These are phyloP conservation scores for Felis chaus DNA, from an alignment of 2,113 vertebrate species.

Conservation along the genomic window DNA sequence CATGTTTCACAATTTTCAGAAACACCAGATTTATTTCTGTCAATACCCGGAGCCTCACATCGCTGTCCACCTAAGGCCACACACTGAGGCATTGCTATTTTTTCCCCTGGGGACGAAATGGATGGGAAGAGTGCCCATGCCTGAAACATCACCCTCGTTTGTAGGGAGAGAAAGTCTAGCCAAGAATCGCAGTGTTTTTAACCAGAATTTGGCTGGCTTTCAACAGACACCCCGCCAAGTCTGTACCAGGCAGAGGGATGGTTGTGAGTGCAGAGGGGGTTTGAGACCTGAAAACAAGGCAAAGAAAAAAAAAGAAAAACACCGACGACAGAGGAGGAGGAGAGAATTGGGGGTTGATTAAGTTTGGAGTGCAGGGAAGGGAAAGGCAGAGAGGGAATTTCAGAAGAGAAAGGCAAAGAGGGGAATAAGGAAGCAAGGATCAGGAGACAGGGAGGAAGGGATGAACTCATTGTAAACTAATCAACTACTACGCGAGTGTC, in stretches of 20 bases:
- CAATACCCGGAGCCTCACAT: conserved; percentile 45
- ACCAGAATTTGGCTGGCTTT: conserved; percentile 65
- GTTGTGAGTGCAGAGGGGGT: neutral
- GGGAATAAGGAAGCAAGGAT: neutral
- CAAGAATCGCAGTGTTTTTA: conserved; percentile 73
- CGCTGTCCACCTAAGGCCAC: conserved; percentile 77
- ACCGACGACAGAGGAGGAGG: neutral
- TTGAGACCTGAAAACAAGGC: conserved; percentile 36
- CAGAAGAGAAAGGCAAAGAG: neutral
- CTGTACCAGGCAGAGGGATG: conserved; percentile 52
- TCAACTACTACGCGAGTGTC: neutral
- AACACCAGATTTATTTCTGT: conserved; percentile 81
- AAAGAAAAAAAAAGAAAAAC: neutral
- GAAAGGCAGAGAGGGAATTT: conserved; percentile 1
- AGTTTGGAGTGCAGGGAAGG: neutral
- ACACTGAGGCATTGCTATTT: conserved; percentile 74
- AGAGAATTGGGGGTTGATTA: neutral
- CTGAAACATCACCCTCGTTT: conserved; percentile 73
- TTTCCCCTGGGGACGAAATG: conserved; percentile 64
- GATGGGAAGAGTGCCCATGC: conserved; percentile 68
- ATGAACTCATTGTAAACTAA: neutral
- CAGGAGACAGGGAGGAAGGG: no score
- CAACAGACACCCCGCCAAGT: conserved; percentile 39
- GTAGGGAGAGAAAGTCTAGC: conserved; percentile 69
- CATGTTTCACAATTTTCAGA: conserved; percentile 80